phyloP scores from a whole-genome alignment of 2,888 invertebrate species.

The Eledone cirrhosa region DNA sequence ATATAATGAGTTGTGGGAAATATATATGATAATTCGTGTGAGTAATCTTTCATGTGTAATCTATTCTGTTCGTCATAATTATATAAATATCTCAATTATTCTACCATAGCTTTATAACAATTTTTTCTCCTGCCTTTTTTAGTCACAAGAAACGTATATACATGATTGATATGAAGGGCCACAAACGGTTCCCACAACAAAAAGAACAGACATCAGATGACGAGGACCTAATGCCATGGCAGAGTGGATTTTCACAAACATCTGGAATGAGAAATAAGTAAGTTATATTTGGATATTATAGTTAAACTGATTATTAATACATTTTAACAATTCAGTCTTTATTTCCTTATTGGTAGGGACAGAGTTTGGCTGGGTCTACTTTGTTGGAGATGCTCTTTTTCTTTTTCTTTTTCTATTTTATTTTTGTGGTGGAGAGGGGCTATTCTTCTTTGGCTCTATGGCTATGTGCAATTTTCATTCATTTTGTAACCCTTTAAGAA shows the following conservation, averaged over 20 bases:
- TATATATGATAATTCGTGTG: no score
- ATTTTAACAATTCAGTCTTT: not conserved
- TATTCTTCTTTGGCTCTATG: no score
- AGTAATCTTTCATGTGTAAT: no score
- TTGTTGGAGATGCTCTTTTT: no score
- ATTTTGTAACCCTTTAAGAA: no score
- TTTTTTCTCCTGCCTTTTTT: slow-evolving; percentile 28
- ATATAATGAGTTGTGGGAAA: no score
- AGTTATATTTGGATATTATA: slow-evolving; percentile 27
- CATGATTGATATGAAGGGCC: slow-evolving; percentile 66
- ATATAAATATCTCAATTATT: no score
- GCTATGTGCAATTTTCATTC: no score
- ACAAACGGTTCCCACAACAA: slow-evolving; percentile 57
- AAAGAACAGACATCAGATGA: not conserved
- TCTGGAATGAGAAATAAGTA: slow-evolving; percentile 69
- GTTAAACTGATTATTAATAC: not conserved
- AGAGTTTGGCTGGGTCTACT: no score
- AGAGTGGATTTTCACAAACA: slow-evolving; percentile 66
- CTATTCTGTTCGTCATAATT: no score
- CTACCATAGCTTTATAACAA: no score
- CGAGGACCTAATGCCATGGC: slow-evolving; percentile 52
- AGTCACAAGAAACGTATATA: slow-evolving; percentile 64
- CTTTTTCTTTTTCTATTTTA: not conserved
- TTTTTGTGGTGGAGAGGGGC: no score
- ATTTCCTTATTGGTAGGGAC: not conserved